Evolutionary conservation across 2,797 vertebrate species (phyloP).

Genomic region (Lagodon rhomboides): DNA sequence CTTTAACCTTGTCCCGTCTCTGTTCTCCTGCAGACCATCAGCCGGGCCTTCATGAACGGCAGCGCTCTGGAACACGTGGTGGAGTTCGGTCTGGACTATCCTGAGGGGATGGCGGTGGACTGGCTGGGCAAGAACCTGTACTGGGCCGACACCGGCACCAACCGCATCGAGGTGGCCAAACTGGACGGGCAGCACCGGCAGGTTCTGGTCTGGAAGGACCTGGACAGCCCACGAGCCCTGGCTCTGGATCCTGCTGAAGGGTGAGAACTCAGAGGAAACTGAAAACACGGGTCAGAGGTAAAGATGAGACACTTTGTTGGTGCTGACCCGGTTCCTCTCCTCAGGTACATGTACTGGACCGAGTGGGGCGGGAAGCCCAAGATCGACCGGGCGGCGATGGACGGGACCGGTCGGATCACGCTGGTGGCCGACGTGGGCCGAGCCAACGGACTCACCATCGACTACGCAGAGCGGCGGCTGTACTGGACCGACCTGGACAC

Average conservation of each 20-base stretch:
- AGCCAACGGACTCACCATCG: conserved; percentile 97
- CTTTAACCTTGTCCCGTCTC: not conserved
- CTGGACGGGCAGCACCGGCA: conserved; percentile 96
- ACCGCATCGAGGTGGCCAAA: conserved; percentile 97
- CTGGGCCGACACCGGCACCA: conserved; percentile 98
- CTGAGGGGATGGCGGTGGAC: conserved; percentile 98
- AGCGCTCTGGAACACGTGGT: conserved; percentile 95
- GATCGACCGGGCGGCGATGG: conserved; percentile 97
- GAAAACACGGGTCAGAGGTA: not conserved
- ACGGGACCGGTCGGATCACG: conserved; percentile 93
- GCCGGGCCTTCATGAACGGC: conserved; percentile 98
- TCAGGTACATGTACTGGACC: conserved; percentile 99
- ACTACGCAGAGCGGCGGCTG: conserved; percentile 95
- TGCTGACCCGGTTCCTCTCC: not conserved
- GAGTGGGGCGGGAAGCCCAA: conserved; percentile 99
- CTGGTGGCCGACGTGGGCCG: conserved; percentile 95
- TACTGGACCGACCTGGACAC: conserved; percentile 99
- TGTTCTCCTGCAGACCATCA: conserved; percentile 90
- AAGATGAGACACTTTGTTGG: no score
- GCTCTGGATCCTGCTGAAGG: conserved; percentile 96
- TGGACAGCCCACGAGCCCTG: conserved; percentile 95
- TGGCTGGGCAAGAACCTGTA: conserved; percentile 99
- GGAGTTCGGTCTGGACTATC: conserved; percentile 97
- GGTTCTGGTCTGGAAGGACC: conserved; percentile 97
- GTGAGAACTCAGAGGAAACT: conserved; percentile 76